These are phyloP conservation scores for Idaea straminata DNA, from an alignment of 2,888 invertebrate species.

Conservation along the genomic window DNA sequence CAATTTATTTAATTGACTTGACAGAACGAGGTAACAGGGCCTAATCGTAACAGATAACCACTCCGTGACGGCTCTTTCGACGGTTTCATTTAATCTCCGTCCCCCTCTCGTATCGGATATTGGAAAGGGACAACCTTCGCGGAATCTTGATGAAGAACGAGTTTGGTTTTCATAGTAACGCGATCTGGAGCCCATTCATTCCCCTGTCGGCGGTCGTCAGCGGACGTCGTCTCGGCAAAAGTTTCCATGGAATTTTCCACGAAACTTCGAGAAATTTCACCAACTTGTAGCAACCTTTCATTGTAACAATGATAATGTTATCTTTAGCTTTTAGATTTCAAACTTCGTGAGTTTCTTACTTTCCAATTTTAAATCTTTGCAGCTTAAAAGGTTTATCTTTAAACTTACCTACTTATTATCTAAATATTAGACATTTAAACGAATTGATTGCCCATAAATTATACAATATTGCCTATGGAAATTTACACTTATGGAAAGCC, in stretches of 20 bases:
- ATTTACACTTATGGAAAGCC: background rate
- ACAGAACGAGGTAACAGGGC: constrained; percentile 37
- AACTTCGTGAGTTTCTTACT: background rate
- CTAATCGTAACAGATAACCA: constrained; percentile 36
- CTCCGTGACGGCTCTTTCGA: constrained; percentile 19
- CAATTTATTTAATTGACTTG: constrained; percentile 38
- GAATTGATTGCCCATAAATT: background rate
- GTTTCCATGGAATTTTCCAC: constrained; percentile 39
- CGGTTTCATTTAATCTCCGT: constrained; percentile 17
- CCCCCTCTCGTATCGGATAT: constrained; percentile 20
- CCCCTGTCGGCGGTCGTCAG: constrained; percentile 43
- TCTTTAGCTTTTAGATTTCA: constrained; percentile 5
- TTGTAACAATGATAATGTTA: constrained; percentile 18
- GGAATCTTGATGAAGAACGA: constrained; percentile 27
- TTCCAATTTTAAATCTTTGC: background rate
- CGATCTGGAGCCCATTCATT: constrained; percentile 41
- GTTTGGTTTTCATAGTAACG: constrained; percentile 33
- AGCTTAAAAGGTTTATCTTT: constrained; percentile 4
- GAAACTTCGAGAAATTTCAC: constrained; percentile 43
- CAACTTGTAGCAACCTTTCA: constrained; percentile 23
- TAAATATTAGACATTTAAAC: background rate
- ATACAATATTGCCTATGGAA: background rate
- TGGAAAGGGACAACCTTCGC: constrained; percentile 26
- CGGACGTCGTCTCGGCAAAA: constrained; percentile 36
- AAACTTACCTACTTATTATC: background rate